Base-by-base conservation (phyloP, 2,888 invertebrate species). In the Tryphoninae sp. region DNA sequence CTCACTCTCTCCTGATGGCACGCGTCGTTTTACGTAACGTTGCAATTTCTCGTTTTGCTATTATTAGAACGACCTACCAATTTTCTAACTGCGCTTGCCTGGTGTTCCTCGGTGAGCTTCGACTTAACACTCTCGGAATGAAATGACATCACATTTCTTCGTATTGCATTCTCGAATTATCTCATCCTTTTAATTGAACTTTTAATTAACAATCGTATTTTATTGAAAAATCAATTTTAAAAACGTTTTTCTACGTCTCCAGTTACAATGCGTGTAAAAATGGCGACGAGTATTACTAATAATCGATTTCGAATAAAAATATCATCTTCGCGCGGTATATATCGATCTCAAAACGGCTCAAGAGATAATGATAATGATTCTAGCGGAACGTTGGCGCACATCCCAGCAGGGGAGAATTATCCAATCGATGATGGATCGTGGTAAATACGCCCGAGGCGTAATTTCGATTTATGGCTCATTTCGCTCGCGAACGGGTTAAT, bases 1-100 rank as follows among this genome's bases (percentile, higher is more conserved):
- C 26, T 22, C n/a, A 26, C n/a, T 42, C 19, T 23, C 23, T 13
- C 49, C 40, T 53, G 61, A 68, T 40, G 67, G 51, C 76, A 77
- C 62, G 61, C 62, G 55, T 40, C 11, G 68, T 40, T 83, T 85
- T 85, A 86, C 74, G 84, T 87, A 85, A 86, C 81, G 45, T 76
- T 67, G 76, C 82, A 78, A 81, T 82, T 85, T 81, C 79, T 73
- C 80, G 80, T 16, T 55, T 42, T 16, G 59, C 83, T 87, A 88
- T 87, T 87, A 88, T 87, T 87, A 87, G 86, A 69, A 61, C 33
- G 26, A 55, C 19, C 84, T 72, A 55, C 77, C 83, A 86, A 87
- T 88, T 87, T 85, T 84, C 84, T 87, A 86, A 87, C 86, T 84
- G 82, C 83, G 82, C 83, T 55, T 2, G 55, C 19, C 76, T 26